These are phyloP conservation scores for Micromesistius poutassou DNA, from an alignment of 2,797 vertebrate species.

Conservation along the genomic window DNA sequence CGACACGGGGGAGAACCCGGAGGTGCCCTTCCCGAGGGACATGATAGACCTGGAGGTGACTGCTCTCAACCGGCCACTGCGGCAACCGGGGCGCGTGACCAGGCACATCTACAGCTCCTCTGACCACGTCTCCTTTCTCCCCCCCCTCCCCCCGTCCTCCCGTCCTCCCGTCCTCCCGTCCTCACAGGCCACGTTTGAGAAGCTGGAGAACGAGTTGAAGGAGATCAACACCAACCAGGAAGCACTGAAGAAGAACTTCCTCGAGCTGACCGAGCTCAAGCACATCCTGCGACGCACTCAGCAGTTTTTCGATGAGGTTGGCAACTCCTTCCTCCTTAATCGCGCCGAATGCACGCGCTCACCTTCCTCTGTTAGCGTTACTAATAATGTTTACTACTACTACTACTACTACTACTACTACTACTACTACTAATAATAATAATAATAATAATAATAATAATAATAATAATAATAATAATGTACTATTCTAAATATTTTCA, in stretches of 20 bases:
- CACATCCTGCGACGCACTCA: constrained; percentile 97
- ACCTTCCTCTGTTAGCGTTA: background rate
- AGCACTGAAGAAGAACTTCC: constrained; percentile 94
- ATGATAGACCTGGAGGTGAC: constrained; percentile 98
- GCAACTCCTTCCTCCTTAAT: constrained; percentile 46
- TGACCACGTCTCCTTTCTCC: background rate
- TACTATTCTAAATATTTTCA: no score
- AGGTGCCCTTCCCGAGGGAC: constrained; percentile 94
- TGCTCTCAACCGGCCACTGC: background rate
- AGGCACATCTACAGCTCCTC: background rate
- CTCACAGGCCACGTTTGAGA: constrained; percentile 92
- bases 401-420: no score
- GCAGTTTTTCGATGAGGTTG: constrained; percentile 98
- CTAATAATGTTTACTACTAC: background rate
- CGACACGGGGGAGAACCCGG: constrained; percentile 96
- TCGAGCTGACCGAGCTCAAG: constrained; percentile 95
- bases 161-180: background rate
- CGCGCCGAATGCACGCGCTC: background rate
- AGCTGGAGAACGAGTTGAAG: constrained; percentile 95
- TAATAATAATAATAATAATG: no score
- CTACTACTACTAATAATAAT: no score
- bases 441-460: no score
- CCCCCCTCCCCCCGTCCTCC: no score
- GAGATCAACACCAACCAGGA: constrained; percentile 99
- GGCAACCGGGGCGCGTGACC: background rate